Percentiles rank a stretch among this genome's conserved stretches.
These are phyloP conservation scores for Acanthopagrus latus DNA, from an alignment of 2,797 vertebrate species.

Conservation along the genomic window DNA sequence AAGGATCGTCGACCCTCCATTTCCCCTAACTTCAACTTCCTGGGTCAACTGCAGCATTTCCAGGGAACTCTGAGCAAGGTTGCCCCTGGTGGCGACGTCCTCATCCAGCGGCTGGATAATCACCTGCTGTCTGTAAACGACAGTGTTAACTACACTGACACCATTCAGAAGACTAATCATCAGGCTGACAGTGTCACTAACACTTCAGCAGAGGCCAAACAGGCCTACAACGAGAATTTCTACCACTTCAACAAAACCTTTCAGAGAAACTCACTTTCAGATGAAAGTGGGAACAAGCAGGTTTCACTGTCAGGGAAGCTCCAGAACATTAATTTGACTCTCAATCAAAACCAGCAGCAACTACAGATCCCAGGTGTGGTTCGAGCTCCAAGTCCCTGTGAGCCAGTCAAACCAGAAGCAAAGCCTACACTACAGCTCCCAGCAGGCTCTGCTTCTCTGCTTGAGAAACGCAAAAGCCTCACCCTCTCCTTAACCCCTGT, in stretches of 20 bases:
- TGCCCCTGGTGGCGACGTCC: not conserved
- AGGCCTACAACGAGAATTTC: conserved; percentile 34
- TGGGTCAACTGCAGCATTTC: conserved; percentile 87
- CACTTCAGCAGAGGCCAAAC: conserved; percentile 28
- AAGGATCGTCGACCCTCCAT: conserved; percentile 88
- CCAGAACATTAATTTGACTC: conserved; percentile 51
- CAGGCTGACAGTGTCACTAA: conserved; percentile 22
- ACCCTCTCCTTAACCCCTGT: conserved; percentile 78
- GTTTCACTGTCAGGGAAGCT: conserved; percentile 62
- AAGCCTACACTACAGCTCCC: conserved; percentile 70
- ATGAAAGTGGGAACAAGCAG: conserved; percentile 13
- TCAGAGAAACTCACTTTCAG: conserved; percentile 33
- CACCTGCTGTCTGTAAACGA: conserved; percentile 7
- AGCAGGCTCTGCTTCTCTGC: conserved; percentile 63
- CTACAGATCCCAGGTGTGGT: conserved; percentile 19
- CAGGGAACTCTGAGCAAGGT: conserved; percentile 79
- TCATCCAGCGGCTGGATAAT: conserved; percentile 46
- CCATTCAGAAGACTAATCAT: conserved; percentile 8
- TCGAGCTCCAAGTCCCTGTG: conserved; percentile 5
- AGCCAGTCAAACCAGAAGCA: conserved; percentile 33
- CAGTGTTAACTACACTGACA: not conserved
- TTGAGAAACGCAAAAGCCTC: conserved; percentile 83
- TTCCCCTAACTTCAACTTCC: conserved; percentile 89
- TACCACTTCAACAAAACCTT: conserved; percentile 31
- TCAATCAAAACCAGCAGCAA: conserved; percentile 47